Base-by-base conservation (phyloP, 2,888 invertebrate genomes). In the Eupithecia subumbrata region DNA sequence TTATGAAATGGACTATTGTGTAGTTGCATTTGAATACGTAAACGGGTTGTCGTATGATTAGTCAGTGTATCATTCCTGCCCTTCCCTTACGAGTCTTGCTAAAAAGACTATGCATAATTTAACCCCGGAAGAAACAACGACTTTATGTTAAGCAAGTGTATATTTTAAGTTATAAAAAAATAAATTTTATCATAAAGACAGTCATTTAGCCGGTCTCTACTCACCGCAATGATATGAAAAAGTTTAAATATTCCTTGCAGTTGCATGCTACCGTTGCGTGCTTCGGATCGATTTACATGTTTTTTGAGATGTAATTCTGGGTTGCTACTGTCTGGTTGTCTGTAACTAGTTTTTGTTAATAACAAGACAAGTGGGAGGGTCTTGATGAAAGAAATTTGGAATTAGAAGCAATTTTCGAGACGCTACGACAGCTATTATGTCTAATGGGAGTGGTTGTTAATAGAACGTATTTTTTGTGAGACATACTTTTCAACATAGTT, bases 211-310 rank as follows among this genome's bases (percentile, higher is more conserved):
- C 56, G 63, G 74, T 63, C 75, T 76, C 70, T 72, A 45, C 71
- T 74, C 72, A 71, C 69, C 60, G 76, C 79, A 78, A 78, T 70
- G 72, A 78, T 77, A 72, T 66, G 48, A 76, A 77, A 74, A 73
- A 74, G 71, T 78, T 79, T 67, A 76, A 77, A 75, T 74, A 64
- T 74, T 77, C 75, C 79, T 73, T 81, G 80, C 78, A 79, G 76
- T 82, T 79, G 81, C 87, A 85, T 88, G 88, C 84, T 80, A 84
- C 84, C 76, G 88, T 93, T 91, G 93, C 93, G 92, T 94, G 93
- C 83, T 82, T 79, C 78, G 83, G 86, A 88, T 90, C 92, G 88
- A 91, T 93, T 93, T 93, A 93, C 92, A 91, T 88, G 87, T 89
- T 90, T 90, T 90, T 90, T 87, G 82, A 85, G 85, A 86, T 83